A percentile compares a stretch with the other conserved stretches of the same genome.
These are phyloP conservation scores for Anthopleura xanthogrammica DNA, from an alignment of 92 coral and sea anemone genomes.

Conservation along the genomic window DNA sequence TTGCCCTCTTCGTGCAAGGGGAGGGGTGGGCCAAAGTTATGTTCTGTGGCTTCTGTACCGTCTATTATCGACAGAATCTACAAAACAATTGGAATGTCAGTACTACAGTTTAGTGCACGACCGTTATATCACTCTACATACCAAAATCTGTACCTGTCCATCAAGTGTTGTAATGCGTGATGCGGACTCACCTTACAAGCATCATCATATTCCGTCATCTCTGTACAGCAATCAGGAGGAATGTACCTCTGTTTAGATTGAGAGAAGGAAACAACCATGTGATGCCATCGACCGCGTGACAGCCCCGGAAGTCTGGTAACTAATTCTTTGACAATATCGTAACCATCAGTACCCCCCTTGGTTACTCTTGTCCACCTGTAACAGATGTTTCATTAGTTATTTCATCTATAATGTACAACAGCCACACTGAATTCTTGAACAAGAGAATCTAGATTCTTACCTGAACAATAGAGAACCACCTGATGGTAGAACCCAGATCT, in stretches of 20 bases:
- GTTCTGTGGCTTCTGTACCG: slow-evolving; percentile 71
- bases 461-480: slow-evolving; percentile 56
- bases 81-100: neutral
- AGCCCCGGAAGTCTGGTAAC: slow-evolving; percentile 58
- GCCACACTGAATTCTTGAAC: no score
- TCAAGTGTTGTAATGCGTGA: no score
- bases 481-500: slow-evolving; percentile 71
- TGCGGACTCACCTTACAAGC: slow-evolving; percentile 35
- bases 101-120: no score
- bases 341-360: slow-evolving; percentile 54
- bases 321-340: slow-evolving; percentile 54
- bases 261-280: slow-evolving; percentile 75
- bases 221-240: neutral
- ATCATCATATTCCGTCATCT: neutral
- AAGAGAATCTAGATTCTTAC: slow-evolving; percentile 8
- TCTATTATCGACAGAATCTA: slow-evolving; percentile 81
- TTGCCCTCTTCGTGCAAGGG: slow-evolving; percentile 58
- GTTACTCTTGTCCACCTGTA: slow-evolving; percentile 83
- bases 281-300: slow-evolving; percentile 90
- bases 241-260: slow-evolving; percentile 36
- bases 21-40: slow-evolving; percentile 63
- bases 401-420: neutral
- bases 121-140: no score
- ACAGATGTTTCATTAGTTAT: neutral
- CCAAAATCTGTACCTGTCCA: no score